Conservation (phyloP, 2,113 vertebrate species). For the Rhinichthys klamathensis region DNA sequence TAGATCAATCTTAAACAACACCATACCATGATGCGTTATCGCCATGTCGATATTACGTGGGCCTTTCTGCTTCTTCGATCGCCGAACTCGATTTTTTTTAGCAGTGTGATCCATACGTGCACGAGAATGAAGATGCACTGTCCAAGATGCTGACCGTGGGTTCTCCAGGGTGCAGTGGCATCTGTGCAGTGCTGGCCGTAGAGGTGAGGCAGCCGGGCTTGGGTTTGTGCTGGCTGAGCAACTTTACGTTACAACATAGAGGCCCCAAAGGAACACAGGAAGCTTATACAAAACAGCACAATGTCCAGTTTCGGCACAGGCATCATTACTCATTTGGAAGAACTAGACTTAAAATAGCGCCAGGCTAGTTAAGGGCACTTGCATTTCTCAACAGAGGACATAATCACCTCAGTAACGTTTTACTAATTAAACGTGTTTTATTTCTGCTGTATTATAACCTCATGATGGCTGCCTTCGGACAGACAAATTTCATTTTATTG, state of each 20-base stretch:
- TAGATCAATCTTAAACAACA: constrained; percentile 28
- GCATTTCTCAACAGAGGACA: constrained; percentile 20
- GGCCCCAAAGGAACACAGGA: background rate
- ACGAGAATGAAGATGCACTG: constrained; percentile 15
- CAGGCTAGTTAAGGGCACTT: constrained; percentile 19
- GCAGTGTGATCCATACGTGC: constrained; percentile 1
- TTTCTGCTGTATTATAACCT: background rate
- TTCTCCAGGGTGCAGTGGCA: background rate
- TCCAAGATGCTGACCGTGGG: background rate
- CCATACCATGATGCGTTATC: background rate
- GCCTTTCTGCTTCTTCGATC: background rate
- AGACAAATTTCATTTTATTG: background rate
- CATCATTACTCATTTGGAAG: constrained; percentile 13
- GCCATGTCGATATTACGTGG: background rate
- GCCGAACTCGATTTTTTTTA: background rate
- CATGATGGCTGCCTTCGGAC: background rate
- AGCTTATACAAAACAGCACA: constrained; percentile 18
- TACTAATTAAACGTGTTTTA: background rate
- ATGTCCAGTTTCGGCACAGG: constrained; percentile 27
- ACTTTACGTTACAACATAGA: constrained; percentile 22
- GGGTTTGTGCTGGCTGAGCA: constrained; percentile 30
- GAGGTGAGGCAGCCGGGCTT: constrained; percentile 26
- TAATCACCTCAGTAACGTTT: constrained; percentile 20
- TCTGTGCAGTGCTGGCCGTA: constrained; percentile 3
- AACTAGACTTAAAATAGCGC: constrained; percentile 1